These are phyloP conservation scores for Megaceryle torquata DNA, from an alignment of 2,113 vertebrate genomes.

Conservation along the genomic window DNA sequence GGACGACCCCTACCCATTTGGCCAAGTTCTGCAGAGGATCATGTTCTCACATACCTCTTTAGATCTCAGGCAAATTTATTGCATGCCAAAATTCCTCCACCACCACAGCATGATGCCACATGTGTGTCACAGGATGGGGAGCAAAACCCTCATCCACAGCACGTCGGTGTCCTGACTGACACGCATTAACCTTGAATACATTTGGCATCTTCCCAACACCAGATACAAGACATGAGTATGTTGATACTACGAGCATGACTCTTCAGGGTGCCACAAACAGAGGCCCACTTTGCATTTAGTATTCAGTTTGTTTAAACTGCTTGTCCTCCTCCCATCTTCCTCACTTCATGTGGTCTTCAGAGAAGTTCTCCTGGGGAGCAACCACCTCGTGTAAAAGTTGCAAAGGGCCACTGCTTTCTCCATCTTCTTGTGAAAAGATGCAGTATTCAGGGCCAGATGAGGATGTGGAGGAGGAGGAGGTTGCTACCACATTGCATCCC, in stretches of 20 bases:
- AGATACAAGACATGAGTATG: not conserved
- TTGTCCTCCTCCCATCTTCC: not conserved
- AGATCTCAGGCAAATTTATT: not conserved
- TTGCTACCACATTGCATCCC: not conserved
- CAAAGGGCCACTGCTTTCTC: not conserved
- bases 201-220: not conserved
- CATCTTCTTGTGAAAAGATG: not conserved
- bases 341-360: not conserved
- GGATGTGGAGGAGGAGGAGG: not conserved
- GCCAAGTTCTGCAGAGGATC: not conserved
- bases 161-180: fast-evolving
- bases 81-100: not conserved
- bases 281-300: not conserved
- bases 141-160: fast-evolving
- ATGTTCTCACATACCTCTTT: not conserved
- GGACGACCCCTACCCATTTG: not conserved
- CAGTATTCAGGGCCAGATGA: not conserved
- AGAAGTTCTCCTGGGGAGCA: not conserved
- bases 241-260: not conserved
- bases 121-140: not conserved
- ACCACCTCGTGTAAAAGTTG: fast-evolving
- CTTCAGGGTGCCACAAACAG: not conserved
- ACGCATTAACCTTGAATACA: not conserved
- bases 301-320: not conserved
- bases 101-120: not conserved